These are phyloP conservation scores for Lathamus discolor DNA, from an alignment of 2,113 vertebrate species.

Conservation along the genomic window DNA sequence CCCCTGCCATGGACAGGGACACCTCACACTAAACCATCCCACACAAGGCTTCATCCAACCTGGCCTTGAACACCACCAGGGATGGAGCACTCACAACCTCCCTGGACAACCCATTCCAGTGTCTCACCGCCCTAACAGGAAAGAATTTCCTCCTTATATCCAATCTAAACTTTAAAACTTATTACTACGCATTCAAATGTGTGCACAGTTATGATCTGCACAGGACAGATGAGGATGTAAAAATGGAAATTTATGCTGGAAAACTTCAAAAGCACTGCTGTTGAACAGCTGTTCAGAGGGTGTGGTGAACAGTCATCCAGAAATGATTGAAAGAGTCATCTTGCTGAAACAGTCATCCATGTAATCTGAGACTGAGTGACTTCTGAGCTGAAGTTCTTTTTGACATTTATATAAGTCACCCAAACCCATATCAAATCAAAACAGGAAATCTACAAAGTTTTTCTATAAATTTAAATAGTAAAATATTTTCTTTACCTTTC, in stretches of 20 bases:
- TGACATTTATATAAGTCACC: background rate
- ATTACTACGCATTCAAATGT: background rate
- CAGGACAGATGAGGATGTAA: background rate
- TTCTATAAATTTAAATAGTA: background rate
- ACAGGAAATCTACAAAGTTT: background rate
- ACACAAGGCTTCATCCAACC: no score
- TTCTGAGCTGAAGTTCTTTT: background rate
- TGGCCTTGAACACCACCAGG: no score
- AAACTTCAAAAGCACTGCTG: background rate
- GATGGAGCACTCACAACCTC: no score
- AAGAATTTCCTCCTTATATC: no score
- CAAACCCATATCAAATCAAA: background rate
- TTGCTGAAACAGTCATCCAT: background rate
- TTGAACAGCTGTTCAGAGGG: background rate
- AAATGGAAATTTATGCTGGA: background rate
- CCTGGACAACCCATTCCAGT: no score
- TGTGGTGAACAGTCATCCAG: slow-evolving; percentile 2
- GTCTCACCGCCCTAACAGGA: no score
- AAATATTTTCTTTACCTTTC: background rate
- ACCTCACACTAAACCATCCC: no score
- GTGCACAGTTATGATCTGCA: background rate
- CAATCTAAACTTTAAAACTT: background rate
- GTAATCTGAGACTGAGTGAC: background rate
- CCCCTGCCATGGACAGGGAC: no score
- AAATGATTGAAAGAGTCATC: background rate